Percentiles rank a stretch among this genome's conserved stretches.
Conservation (phyloP, 2,113 vertebrate species). For the Centropristis striata region DNA sequence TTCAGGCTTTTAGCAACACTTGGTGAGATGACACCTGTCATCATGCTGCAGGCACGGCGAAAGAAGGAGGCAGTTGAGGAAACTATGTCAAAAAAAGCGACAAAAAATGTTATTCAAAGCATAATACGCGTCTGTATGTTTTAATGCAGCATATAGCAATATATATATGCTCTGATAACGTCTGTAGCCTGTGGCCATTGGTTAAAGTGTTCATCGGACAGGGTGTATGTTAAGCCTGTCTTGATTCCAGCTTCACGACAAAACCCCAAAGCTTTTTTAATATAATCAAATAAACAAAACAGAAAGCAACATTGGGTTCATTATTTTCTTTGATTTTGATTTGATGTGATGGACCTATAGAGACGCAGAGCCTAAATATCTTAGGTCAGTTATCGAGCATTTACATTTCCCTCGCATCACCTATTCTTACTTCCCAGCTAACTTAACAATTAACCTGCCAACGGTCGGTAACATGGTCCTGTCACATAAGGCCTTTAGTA, state of each 20-base stretch:
- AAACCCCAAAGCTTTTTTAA: too few relatives aligned
- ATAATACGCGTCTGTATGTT: neutral
- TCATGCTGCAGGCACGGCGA: neutral
- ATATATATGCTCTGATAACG: neutral
- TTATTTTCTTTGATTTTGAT: neutral
- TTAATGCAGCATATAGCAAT: neutral
- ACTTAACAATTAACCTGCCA: neutral
- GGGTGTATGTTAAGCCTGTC: neutral
- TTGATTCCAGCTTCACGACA: neutral
- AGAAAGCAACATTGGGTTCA: neutral
- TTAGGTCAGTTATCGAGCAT: neutral
- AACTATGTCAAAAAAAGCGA: too few relatives aligned
- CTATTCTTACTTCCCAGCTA: neutral
- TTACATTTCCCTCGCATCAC: neutral
- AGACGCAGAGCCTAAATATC: neutral
- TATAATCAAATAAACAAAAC: too few relatives aligned
- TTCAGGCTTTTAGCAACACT: neutral
- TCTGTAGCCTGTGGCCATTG: neutral
- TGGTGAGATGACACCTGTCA: constrained; percentile 62
- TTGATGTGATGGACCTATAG: neutral
- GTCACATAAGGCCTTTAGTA: neutral
- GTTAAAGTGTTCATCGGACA: constrained; percentile 13
- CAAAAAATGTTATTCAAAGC: neutral
- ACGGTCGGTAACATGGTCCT: neutral
- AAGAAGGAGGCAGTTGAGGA: neutral